Base-by-base conservation (phyloP, 2,113 vertebrate species). In the Atrichornis clamosus region DNA sequence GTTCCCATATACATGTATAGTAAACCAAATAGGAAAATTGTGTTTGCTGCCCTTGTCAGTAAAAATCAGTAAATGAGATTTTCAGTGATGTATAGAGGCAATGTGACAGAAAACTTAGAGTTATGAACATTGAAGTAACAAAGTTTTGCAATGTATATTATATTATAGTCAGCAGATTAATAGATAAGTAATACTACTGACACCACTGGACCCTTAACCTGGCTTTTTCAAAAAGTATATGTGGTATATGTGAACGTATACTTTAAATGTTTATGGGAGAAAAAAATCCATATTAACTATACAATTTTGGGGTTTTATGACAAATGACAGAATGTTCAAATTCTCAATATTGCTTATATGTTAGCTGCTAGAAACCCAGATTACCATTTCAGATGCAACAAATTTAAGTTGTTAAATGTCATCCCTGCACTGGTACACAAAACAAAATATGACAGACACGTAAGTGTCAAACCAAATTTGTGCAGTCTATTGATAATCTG, bases 31-130 rank as follows among this genome's bases (percentile, higher is more conserved):
- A 21, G 68, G 60, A 83, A 77, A 86, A 33, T 53, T 78, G 33
- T 58, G 33, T 67, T 85, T 84, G 30, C 81, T 95, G 78, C 22
- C 79, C 37, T 84, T 93, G 84, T 87, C 65, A 56, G 73, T 90
- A 77, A 93, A 90, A 85, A 94, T 84, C 72, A 88, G 62, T 68
- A 93, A 73, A 88, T 44, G 30, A 35, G 50, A 69, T 89, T 86
- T 82, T 81, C 64, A 47, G 37, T 76, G 84, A 81, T 56, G 13
- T 65, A 37, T 39, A 67, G 55, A 87, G 23, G 42, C 58, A 90
- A 58, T 3, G 8, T 76, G 35, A 35, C 37, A 81, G 56, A 81
- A 95, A 87, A 67, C 13, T 30, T 39, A 93, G 72, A 75, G 65
- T 46, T 90, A 72, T 50, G 68, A 89, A 77, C 11, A 46, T 13